These are phyloP conservation scores for Eurystomus gularis DNA, from an alignment of 2,113 vertebrate genomes.

Conservation along the genomic window DNA sequence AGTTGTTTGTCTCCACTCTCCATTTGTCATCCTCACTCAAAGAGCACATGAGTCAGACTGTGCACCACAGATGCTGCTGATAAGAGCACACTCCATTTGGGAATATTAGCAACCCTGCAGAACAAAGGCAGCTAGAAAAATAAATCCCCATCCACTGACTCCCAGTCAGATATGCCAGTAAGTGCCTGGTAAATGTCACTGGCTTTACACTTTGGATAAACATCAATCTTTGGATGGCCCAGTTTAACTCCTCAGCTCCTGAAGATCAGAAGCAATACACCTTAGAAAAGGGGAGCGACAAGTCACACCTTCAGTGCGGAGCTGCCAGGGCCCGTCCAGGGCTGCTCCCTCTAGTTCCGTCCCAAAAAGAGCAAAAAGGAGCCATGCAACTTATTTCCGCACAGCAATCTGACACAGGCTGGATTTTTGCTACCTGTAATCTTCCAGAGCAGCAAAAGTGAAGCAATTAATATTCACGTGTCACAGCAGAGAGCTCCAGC, in stretches of 20 bases:
- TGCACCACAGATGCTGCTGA: slow-evolving; percentile 15
- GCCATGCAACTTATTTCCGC: rapidly evolving
- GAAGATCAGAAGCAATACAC: neutral
- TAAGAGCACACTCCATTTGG: neutral
- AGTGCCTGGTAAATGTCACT: neutral
- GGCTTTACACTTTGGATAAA: neutral
- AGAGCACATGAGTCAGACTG: slow-evolving; percentile 39
- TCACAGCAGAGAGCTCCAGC: neutral
- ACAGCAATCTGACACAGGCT: neutral
- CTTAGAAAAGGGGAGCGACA: rapidly evolving
- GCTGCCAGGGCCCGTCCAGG: rapidly evolving
- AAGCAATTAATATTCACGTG: neutral
- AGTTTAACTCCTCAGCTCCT: neutral
- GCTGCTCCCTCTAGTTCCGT: neutral
- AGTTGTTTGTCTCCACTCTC: slow-evolving; percentile 21
- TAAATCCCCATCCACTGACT: neutral
- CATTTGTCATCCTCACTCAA: slow-evolving; percentile 21
- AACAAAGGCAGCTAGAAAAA: slow-evolving; percentile 14
- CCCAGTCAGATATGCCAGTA: neutral
- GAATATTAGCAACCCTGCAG: neutral
- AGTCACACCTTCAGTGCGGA: rapidly evolving
- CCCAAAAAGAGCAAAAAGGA: neutral
- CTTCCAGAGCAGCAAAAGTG: neutral
- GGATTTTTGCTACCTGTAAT: neutral
- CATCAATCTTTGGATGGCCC: neutral